These are phyloP conservation scores for Drosophila ohnishii DNA, from an alignment of 1,140 invertebrate species.

Conservation along the genomic window DNA sequence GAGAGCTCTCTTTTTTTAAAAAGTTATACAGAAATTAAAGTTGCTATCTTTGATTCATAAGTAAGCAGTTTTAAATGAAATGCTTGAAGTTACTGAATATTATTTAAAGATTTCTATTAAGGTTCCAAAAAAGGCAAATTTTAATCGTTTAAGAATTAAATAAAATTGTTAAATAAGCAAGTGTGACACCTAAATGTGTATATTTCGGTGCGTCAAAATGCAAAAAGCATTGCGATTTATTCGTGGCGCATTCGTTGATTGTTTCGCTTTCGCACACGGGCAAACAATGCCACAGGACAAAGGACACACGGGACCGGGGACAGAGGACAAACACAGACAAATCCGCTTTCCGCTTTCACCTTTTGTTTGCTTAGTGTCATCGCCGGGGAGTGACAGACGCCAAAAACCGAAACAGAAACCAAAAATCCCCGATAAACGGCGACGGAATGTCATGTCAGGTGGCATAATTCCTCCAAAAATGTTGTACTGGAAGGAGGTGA, in stretches of 20 bases:
- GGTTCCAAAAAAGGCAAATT: not conserved
- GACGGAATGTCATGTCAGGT: slow-evolving; percentile 45
- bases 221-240: slow-evolving; percentile 54
- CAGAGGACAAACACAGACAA: slow-evolving; percentile 26
- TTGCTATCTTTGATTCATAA: not conserved
- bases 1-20: not conserved
- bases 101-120: not conserved
- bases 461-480: slow-evolving; percentile 22
- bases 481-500: not conserved
- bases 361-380: slow-evolving; percentile 41
- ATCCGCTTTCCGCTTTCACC: slow-evolving; percentile 42
- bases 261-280: slow-evolving; percentile 43
- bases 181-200: slow-evolving; percentile 3
- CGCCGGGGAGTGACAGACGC: slow-evolving; percentile 14
- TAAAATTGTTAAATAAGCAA: not conserved
- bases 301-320: slow-evolving; percentile 14
- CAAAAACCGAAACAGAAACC: slow-evolving; percentile 28
- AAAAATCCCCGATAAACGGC: slow-evolving; percentile 44
- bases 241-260: slow-evolving; percentile 62
- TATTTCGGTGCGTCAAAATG: slow-evolving; percentile 27
- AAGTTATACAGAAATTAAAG: not conserved
- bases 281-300: slow-evolving; percentile 25
- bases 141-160: not conserved
- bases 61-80: not conserved
- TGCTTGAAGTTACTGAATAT: not conserved